Base-by-base conservation (phyloP, 2,113 vertebrate species). In the Catagonus wagneri region DNA sequence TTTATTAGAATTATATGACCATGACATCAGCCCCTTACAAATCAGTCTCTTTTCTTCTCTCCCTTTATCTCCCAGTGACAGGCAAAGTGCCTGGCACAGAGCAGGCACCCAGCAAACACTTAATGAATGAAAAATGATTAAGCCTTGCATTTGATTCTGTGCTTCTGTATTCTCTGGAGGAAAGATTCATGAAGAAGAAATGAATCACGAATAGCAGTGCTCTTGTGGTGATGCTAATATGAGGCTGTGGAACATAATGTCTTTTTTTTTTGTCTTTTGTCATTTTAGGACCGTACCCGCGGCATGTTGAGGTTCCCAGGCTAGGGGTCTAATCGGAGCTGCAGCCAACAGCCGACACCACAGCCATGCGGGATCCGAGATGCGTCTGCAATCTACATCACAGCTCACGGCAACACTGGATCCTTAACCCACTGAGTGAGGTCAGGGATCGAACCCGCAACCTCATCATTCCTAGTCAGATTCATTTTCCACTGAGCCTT, bases 141-240 rank as follows among this genome's bases (percentile, higher is more conserved):
- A 50, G 14, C 56, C 7, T 80, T 74, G 61, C 50, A 52, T 96
- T 95, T 81, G 52, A 69, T 54, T 94, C 54, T 68, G 50, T 86
- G 10, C 68, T 61, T 87, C 36, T 83, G 2, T 63, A 75, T 61
- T 86, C 52, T 44, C 22, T 54, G 29, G 74, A 69, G 68, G 15
- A 79, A 61, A 60, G 50, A n/a, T 79, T 89, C 39, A 89, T 50
- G 15, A 87, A 86, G 52, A 81, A 93, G n/a, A 68, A 84, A 89
- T 56, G 39, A 68, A 85, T 80, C 12, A 56, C 23, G 74, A 80
- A 68, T 54, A 74, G 7, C 50, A 19, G 11, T 61, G 32, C 7
- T 90, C 66, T 66, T 93, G 50, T 86, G 84, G 68, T 1, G 68
- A 69, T 23, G 61, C 75, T 89, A 58, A 72, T 29, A 61, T 74